These are phyloP conservation scores for Sepiola atlantica DNA, from an alignment of 2,888 invertebrate species.

Conservation along the genomic window DNA sequence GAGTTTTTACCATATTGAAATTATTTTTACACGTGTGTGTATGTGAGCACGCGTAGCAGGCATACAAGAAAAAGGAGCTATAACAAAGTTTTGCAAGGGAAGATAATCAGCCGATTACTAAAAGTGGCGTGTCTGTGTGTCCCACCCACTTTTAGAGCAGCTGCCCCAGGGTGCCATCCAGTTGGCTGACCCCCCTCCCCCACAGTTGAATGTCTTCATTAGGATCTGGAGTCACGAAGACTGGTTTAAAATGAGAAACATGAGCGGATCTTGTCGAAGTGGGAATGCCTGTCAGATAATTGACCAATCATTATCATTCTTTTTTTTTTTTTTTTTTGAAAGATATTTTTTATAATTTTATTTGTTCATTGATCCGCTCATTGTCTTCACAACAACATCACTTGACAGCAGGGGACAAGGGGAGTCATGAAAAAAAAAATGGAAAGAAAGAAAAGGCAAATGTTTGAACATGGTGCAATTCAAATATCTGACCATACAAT, in stretches of 20 bases:
- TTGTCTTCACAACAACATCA: not conserved
- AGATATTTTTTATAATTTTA: too few relatives aligned
- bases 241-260: not conserved
- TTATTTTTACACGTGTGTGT: not conserved
- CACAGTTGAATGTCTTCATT: not conserved
- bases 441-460: not conserved
- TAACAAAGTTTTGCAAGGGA: not conserved
- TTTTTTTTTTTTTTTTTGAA: too few relatives aligned
- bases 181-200: not conserved
- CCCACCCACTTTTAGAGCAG: not conserved
- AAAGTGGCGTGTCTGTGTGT: not conserved
- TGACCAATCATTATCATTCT: not conserved
- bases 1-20: too few relatives aligned
- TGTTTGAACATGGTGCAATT: constrained; percentile 45
- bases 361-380: not conserved
- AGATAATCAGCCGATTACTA: not conserved
- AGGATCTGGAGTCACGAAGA: not conserved
- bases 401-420: not conserved
- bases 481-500: constrained; percentile 70
- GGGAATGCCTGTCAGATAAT: not conserved
- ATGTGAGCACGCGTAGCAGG: not conserved
- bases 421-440: not conserved
- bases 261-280: not conserved
- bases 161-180: not conserved
- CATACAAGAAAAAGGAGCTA: not conserved